A percentile compares a stretch with the other conserved stretches of the same genome.
Evolutionary conservation across 2,888 invertebrate genomes (phyloP).

Genomic region (Agrilus biguttatus): DNA sequence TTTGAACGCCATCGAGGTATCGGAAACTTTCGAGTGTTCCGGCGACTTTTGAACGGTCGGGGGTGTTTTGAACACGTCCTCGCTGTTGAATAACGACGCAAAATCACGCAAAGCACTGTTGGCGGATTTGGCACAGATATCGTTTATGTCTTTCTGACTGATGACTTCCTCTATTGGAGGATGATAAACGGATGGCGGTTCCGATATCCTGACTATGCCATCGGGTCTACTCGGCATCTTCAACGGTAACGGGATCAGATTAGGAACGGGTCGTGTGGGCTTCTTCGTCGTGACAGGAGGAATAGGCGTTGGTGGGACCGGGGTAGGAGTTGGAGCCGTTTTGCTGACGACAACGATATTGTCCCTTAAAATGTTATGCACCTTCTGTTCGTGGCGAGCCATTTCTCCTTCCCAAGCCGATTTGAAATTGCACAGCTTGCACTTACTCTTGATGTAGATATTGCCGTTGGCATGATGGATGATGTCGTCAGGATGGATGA

Average conservation of each 20-base stretch:
- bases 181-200: slow-evolving; percentile 5
- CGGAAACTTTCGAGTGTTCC: slow-evolving; percentile 19
- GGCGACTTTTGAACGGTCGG: slow-evolving; percentile 7
- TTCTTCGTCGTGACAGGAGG: slow-evolving; percentile 18
- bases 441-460: slow-evolving; percentile 32
- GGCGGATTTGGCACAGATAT: slow-evolving; percentile 31
- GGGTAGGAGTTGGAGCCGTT: slow-evolving; percentile 55
- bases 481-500: slow-evolving; percentile 34
- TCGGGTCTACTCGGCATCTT: slow-evolving; percentile 1
- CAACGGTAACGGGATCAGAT: slow-evolving; percentile 51
- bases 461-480: slow-evolving; percentile 31
- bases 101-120: slow-evolving; percentile 40
- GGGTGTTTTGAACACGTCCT: slow-evolving; percentile 23
- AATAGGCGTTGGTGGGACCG: slow-evolving; percentile 30
- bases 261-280: slow-evolving; percentile 52
- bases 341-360: slow-evolving; percentile 20
- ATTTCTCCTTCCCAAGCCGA: slow-evolving; percentile 44
- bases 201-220: slow-evolving; percentile 1
- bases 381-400: slow-evolving; percentile 36
- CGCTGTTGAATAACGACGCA: slow-evolving; percentile 33
- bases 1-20: slow-evolving; percentile 26
- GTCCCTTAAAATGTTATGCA: slow-evolving; percentile 27
- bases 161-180: slow-evolving; percentile 21
- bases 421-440: slow-evolving; percentile 41
- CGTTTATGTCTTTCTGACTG: slow-evolving; percentile 33